Conservation (phyloP, 2,797 vertebrate genomes). For the Sitta carolinensis region DNA sequence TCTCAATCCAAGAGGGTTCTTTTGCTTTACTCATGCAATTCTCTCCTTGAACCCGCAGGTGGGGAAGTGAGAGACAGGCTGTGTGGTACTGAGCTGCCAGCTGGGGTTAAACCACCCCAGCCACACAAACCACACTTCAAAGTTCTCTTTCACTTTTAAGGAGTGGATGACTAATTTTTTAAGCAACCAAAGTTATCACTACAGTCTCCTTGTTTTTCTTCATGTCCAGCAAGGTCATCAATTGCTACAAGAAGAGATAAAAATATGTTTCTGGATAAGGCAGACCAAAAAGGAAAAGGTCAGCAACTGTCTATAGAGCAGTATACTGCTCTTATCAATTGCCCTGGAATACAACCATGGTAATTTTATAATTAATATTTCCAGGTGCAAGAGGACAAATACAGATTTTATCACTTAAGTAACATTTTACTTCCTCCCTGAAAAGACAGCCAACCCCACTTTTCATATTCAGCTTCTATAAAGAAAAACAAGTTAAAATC, state of each 20-base stretch:
- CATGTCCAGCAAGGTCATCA: background rate
- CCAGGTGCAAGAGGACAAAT: background rate
- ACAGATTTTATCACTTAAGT: background rate
- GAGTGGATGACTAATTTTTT: background rate
- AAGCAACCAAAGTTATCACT: background rate
- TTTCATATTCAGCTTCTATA: background rate
- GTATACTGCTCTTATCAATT: background rate
- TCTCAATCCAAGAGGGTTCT: background rate
- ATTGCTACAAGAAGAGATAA: background rate
- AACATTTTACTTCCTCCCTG: background rate
- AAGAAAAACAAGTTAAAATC: constrained; percentile 21
- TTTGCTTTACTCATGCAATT: background rate
- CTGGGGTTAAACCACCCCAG: background rate
- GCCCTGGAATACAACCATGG: background rate
- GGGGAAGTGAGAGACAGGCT: background rate
- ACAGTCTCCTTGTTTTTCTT: background rate
- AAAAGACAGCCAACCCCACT: background rate
- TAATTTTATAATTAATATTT: background rate
- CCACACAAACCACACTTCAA: constrained; percentile 3
- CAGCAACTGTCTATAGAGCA: background rate
- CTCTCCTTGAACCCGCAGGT: background rate
- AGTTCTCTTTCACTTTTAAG: constrained; percentile 14
- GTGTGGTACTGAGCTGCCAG: background rate
- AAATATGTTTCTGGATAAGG: background rate
- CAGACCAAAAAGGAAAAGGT: background rate